Conservation (phyloP, 2,797 vertebrate genomes). For the Gymnothorax javanicus region DNA sequence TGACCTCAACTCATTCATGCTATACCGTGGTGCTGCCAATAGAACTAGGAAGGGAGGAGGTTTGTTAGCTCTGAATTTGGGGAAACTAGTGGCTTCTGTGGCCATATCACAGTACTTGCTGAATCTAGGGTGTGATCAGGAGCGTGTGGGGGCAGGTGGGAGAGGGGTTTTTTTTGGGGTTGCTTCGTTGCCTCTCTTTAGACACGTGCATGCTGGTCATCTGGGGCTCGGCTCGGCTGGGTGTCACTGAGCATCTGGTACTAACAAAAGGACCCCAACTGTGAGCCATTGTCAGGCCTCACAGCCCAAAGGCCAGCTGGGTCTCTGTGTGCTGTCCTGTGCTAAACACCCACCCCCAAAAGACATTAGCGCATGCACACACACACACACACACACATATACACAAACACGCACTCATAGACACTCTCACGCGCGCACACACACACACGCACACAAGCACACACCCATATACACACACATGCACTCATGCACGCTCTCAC, state of each 20-base stretch:
- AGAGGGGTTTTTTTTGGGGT: background rate
- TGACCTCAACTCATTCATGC: background rate
- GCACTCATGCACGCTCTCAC: too few species aligned
- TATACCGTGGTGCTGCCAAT: background rate
- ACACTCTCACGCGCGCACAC: background rate
- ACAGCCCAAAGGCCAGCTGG: slow-evolving; percentile 66
- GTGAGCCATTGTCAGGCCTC: slow-evolving; percentile 56
- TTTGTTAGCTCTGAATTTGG: background rate
- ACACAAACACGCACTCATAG: background rate
- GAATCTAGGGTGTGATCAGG: background rate
- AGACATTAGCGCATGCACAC: background rate
- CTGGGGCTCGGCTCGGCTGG: slow-evolving; percentile 50
- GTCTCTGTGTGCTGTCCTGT: slow-evolving; percentile 61
- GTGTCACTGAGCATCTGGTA: slow-evolving; percentile 67
- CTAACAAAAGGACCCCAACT: slow-evolving; percentile 66
- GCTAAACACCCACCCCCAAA: slow-evolving; percentile 46
- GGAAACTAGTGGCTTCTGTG: background rate
- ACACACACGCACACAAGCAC: background rate
- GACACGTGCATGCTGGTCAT: slow-evolving; percentile 48
- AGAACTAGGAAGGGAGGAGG: background rate
- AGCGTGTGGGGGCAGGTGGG: background rate
- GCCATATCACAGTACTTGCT: background rate
- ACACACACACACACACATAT: background rate
- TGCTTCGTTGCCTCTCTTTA: slow-evolving; percentile 36
- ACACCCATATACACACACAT: background rate